These are phyloP conservation scores for Pachydiplax longipennis DNA, from an alignment of 2,888 invertebrate species.

Conservation along the genomic window DNA sequence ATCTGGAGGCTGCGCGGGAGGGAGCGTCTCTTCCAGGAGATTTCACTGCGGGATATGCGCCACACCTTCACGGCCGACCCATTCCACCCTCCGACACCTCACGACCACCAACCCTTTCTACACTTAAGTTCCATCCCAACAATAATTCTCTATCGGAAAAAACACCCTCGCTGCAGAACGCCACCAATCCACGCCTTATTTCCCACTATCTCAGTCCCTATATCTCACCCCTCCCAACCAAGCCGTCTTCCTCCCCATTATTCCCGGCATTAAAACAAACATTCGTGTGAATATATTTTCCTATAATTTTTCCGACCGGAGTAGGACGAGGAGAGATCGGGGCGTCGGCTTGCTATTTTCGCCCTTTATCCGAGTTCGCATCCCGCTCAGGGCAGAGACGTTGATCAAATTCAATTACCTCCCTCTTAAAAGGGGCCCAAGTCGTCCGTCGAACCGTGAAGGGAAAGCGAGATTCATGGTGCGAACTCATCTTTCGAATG, in stretches of 20 bases:
- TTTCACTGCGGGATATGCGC: background rate
- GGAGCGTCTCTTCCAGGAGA: background rate
- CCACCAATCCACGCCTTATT: background rate
- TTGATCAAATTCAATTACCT: background rate
- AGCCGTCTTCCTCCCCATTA: background rate
- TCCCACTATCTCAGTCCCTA: background rate
- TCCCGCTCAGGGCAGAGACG: background rate
- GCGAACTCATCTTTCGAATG: no score
- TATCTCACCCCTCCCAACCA: background rate
- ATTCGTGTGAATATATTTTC: background rate
- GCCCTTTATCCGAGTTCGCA: background rate
- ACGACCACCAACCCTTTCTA: background rate
- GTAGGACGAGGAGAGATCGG: background rate
- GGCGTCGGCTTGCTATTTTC: background rate
- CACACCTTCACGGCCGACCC: background rate
- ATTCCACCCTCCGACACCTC: background rate
- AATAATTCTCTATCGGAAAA: background rate
- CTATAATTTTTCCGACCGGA: background rate
- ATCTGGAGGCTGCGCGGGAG: background rate
- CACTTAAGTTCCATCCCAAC: background rate
- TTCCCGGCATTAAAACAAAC: background rate
- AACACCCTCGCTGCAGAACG: background rate
- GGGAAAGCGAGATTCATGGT: background rate
- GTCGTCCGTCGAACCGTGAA: background rate
- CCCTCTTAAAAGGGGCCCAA: background rate